Conservation (phyloP, 2,888 invertebrate species). For the Penaeus monodon region DNA sequence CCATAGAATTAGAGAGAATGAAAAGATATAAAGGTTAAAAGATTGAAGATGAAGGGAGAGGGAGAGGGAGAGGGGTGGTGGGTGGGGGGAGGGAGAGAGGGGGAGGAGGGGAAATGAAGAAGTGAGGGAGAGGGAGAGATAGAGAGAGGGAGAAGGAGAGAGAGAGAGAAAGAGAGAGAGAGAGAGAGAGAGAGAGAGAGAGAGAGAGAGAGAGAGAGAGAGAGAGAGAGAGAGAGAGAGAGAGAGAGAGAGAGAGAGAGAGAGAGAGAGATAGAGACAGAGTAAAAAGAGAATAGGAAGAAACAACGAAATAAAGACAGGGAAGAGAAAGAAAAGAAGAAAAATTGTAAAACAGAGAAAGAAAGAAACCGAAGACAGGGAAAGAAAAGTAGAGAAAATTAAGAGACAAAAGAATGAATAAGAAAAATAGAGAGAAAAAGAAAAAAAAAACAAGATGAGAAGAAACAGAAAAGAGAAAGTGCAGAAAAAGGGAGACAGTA, state of each 20-base stretch:
- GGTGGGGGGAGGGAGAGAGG: not conserved
- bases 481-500: too few species aligned
- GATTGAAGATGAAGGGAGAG: not conserved
- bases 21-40: too few species aligned
- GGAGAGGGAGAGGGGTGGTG: not conserved
- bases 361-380: not conserved
- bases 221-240: too few species aligned
- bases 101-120: not conserved
- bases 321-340: not conserved
- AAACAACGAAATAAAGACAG: not conserved
- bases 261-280: not conserved
- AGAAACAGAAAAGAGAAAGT: too few species aligned
- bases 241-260: not conserved
- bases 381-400: not conserved
- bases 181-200: not conserved
- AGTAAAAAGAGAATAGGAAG: not conserved
- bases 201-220: too few species aligned
- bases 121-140: not conserved
- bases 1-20: too few species aligned
- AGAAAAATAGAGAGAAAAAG: too few species aligned
- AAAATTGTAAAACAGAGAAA: not conserved
- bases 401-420: too few species aligned
- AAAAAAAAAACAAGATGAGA: too few species aligned
- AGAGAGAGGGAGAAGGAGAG: too few species aligned
- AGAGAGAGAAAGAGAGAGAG: not conserved